Evolutionary conservation across 2,113 vertebrate genomes (phyloP).

Genomic region (Saccopteryx leptura): DNA sequence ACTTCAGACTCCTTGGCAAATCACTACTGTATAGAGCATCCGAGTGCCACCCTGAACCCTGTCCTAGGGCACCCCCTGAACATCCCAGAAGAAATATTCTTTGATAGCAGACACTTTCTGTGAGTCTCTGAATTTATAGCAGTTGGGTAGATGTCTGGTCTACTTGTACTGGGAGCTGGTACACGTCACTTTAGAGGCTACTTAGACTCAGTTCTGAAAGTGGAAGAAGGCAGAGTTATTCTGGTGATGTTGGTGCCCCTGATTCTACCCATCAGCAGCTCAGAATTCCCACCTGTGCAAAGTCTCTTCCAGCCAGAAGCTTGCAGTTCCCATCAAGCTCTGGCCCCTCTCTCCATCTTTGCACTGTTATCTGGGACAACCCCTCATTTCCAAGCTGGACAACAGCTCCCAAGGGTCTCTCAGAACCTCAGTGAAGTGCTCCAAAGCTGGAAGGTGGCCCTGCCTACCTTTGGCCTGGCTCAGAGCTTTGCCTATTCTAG

Average conservation of each 20-base stretch:
- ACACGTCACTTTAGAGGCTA: neutral
- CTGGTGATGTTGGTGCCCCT: accelerated
- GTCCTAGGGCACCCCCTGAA: neutral
- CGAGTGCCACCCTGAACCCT: neutral
- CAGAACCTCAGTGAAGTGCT: neutral
- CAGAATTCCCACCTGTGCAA: neutral
- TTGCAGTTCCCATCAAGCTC: too few species aligned
- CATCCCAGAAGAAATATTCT: neutral
- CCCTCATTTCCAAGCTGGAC: neutral
- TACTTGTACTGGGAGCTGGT: neutral
- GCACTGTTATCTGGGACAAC: neutral
- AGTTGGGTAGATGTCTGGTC: neutral
- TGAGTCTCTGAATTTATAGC: neutral
- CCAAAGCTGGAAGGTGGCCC: neutral
- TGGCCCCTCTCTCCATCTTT: too few species aligned
- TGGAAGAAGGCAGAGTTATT: neutral
- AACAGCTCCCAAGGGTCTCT: neutral
- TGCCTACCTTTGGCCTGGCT: neutral
- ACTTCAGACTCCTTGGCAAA: neutral
- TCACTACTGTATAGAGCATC: accelerated
- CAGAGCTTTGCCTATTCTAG: neutral
- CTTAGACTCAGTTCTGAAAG: neutral
- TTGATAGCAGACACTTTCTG: neutral
- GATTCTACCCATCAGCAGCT: neutral
- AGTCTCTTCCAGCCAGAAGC: neutral